Evolutionary conservation across 2,797 vertebrate species (phyloP), one percentile per base, ranked within the genome.

Genomic region (Notolepis coatsorum): DNA sequence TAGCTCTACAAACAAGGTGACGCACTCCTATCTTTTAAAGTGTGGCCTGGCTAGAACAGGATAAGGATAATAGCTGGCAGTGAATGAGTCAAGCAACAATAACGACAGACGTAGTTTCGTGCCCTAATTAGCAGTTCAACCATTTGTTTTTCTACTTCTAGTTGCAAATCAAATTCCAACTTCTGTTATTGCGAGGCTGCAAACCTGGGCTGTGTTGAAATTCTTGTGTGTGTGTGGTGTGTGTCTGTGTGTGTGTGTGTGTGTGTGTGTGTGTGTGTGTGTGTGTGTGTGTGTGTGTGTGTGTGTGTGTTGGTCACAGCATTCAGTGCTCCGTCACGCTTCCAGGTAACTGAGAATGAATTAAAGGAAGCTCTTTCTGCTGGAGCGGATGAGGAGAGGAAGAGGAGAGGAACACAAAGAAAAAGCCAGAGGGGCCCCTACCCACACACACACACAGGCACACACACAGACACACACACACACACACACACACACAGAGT

Each of bases 121-220:
- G n/a, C n/a, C n/a, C n/a, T n/a, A n/a, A n/a, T n/a, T n/a, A n/a
- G n/a, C n/a, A n/a, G n/a, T n/a, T n/a, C n/a, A n/a, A n/a, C n/a
- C n/a, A n/a, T n/a, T n/a, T n/a, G n/a, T n/a, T n/a, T n/a, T n/a
- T n/a, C n/a, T n/a, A n/a, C n/a, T n/a, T n/a, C n/a, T n/a, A n/a
- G n/a, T n/a, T n/a, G n/a, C n/a, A n/a, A n/a, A n/a, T n/a, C n/a
- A n/a, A n/a, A n/a, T n/a, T n/a, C n/a, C n/a, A n/a, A n/a, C n/a
- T n/a, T n/a, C n/a, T n/a, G n/a, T n/a, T 8, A 23, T 17, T 66
- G 43, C 56, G 42, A 50, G 35, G 21, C 15, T 33, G 28, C 21
- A 47, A 50, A 17, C 9, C n/a, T 42, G 37, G 37, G 23, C 12
- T 18, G 24, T 24, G 20, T 3, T 37, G 15, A 15, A 24, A 2